Base-by-base conservation (phyloP, 2,113 vertebrate genomes). In the Ginglymostoma cirratum region DNA sequence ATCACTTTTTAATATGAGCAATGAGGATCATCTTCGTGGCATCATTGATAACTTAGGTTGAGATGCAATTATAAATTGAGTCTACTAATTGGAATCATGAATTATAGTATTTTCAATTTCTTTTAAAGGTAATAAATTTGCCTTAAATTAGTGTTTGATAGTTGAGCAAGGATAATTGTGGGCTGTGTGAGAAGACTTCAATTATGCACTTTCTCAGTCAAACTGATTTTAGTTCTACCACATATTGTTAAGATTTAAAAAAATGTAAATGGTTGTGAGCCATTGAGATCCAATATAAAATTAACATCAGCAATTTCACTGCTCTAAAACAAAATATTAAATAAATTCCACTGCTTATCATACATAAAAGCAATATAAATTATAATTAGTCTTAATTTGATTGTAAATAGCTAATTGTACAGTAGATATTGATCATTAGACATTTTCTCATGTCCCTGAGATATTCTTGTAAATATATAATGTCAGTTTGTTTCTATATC, bases 91-190 rank as follows among this genome's bases (percentile, higher is more conserved):
- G n/a, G 0, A 3, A 42, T 42, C 34, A 87, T 87, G 19, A 23
- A 87, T 0, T n/a, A 87, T 10, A 2, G 42, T 52, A 87, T 87
- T 52, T 42, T 17, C 85, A 87, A 30, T 87, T 86, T 86, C 42
- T 86, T 17, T 86, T 7, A 45, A 86, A 86, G 2, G 21, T 45
- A 52, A 87, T 87, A 87, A 48, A 87, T 52, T 87, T 87, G 52
- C 45, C 42, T 87, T 55, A 34, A 89, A 89, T 89, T 87, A 15
- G 86, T 34, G 30, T 61, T 55, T 7, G 45, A 48, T 52, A 27
- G 86, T 55, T 89, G 48, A 89, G 52, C 27, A 55, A 55, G 85
- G 48, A 89, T 14, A 89, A 89, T 89, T 89, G 86, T 89, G 86
- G 52, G 21, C 34, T 89, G 2, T 89, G 52, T 89, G 86, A 27